phyloP scores from a whole-genome alignment of 2,113 vertebrate species.

The Psittacus erithacus region DNA sequence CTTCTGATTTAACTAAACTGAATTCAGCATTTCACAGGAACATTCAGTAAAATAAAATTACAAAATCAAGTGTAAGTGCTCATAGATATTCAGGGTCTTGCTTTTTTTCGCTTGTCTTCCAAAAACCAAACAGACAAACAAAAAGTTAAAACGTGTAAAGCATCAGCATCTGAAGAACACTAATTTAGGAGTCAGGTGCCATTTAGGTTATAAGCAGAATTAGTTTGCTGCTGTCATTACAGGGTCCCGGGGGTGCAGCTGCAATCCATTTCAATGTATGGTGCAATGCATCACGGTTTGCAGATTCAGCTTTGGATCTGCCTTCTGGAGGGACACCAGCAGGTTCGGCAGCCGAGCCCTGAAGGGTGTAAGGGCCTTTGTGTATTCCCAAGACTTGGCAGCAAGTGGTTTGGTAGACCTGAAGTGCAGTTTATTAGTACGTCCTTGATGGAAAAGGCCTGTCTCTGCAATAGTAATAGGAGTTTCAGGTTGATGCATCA shows the following conservation, averaged over 20 bases:
- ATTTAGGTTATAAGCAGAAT: background rate
- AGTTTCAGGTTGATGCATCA: background rate
- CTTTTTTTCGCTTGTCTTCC: background rate
- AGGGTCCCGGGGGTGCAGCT: conserved; percentile 17
- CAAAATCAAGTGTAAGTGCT: background rate
- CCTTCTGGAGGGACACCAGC: background rate
- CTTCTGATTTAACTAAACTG: background rate
- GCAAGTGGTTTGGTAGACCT: background rate
- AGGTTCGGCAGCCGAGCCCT: background rate
- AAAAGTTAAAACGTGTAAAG: background rate
- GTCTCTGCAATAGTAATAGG: background rate
- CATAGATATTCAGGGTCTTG: background rate
- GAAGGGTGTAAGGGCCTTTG: background rate
- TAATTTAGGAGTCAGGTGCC: conserved; percentile 1
- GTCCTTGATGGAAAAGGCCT: background rate
- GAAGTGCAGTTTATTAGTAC: background rate
- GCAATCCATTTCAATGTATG: background rate
- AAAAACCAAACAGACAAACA: background rate
- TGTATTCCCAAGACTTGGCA: fast-evolving
- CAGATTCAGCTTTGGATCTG: background rate
- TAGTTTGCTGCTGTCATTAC: background rate
- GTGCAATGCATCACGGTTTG: background rate
- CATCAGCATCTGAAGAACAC: background rate
- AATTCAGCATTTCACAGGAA: background rate
- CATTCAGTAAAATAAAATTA: background rate